Evolutionary conservation across 2,888 invertebrate species (phyloP), one percentile per base, ranked within the genome.

Genomic region (Venustoraphidia nigricollis): DNA sequence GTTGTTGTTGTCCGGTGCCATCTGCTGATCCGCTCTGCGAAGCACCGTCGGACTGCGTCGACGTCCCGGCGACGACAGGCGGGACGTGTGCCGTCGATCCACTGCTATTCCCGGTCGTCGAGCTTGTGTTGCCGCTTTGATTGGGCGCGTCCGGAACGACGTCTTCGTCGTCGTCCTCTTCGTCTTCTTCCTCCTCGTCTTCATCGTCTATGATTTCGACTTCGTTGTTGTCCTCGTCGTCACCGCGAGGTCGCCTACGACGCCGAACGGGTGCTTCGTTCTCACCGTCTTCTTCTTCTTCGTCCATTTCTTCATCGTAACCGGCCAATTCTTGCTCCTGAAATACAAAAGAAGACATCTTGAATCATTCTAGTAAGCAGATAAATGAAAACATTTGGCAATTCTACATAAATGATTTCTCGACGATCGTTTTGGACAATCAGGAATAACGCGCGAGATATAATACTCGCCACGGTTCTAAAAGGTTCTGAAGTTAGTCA

Each of bases 211-310:
- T 74, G 8, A 70, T 71, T 53, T 77, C 76, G 0, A 76, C 77
- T 61, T 77, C 76, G 56, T 78, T 77, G 56, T 74, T 79, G 58
- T 70, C 80, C 57, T 70, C 75, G 65, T 68, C 76, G 55, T 62
- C 74, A 58, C 61, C 69, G 53, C 45, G 61, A 59, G 48, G 50
- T 63, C 63, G 39, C 63, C 61, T 54, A 64, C 52, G 73, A 70
- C 41, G 69, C 71, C 58, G 69, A 66, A 27, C 27, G 48, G 70
- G 71, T 36, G 69, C 70, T 38, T 72, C 69, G 34, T 69, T 68
- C 51, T 71, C 72, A 54, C 77, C 76, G 41, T 75, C 62, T 10
- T 66, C 69, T 47, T 70, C 77, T 52, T 78, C 80, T 38, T 71
- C 72, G 54, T 76, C 47, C 35, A 43, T 42, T 41, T 42, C 47